Percentiles rank a stretch among this genome's conserved stretches.
Conservation (phyloP, 2,113 vertebrate species). For the Hucho hucho region DNA sequence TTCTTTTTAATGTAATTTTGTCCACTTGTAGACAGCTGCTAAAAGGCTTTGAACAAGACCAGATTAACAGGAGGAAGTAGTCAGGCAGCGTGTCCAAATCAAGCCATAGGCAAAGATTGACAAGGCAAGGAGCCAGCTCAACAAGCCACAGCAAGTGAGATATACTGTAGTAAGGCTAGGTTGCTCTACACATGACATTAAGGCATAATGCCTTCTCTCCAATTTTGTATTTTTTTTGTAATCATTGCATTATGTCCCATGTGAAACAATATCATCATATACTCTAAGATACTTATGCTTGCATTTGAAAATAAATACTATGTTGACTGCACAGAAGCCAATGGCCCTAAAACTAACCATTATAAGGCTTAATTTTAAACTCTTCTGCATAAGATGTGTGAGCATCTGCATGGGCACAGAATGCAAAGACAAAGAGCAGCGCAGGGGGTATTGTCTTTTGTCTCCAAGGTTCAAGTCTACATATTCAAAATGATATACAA, state of each 20-base stretch:
- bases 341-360: slow-evolving; percentile 41
- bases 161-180: slow-evolving; percentile 57
- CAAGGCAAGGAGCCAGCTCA: slow-evolving; percentile 56
- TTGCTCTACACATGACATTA: slow-evolving; percentile 38
- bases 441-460: slow-evolving; percentile 34
- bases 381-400: slow-evolving; percentile 44
- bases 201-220: slow-evolving; percentile 37
- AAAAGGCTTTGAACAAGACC: slow-evolving; percentile 37
- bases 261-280: slow-evolving; percentile 57
- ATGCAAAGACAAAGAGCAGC: slow-evolving; percentile 40
- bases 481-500: slow-evolving; percentile 73
- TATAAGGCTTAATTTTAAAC: slow-evolving; percentile 23
- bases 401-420: slow-evolving; percentile 13
- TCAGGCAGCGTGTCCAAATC: slow-evolving; percentile 12
- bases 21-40: slow-evolving; percentile 22
- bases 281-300: slow-evolving; percentile 43
- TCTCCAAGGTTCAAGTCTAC: slow-evolving; percentile 63
- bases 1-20: slow-evolving; percentile 14
- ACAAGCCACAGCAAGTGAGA: slow-evolving; percentile 24
- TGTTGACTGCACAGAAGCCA: slow-evolving; percentile 51
- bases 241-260: slow-evolving; percentile 65
- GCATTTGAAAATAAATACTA: slow-evolving; percentile 33
- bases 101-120: slow-evolving; percentile 44
- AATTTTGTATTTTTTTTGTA: background rate
- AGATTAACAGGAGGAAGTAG: slow-evolving; percentile 2